A percentile compares a stretch with the other conserved stretches of the same genome.
Conservation (phyloP, 2,888 invertebrate species). For the Netelia virgata region DNA sequence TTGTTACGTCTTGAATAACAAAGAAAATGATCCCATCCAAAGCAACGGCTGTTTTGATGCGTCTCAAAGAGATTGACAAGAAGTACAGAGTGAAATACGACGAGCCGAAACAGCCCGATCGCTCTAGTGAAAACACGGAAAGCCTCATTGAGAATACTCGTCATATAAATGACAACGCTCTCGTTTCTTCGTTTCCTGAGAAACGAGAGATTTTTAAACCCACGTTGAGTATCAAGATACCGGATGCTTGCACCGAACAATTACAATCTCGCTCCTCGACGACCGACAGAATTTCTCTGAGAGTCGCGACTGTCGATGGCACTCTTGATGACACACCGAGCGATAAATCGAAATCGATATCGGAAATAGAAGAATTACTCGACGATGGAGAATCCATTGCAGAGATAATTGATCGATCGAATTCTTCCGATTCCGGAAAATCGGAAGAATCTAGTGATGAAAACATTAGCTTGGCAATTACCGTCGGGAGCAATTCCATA, state of each 20-base stretch:
- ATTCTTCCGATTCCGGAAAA: constrained; percentile 30
- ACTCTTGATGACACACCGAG: not conserved
- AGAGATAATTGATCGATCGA: constrained; percentile 50
- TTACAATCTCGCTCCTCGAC: constrained; percentile 56
- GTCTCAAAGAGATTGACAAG: constrained; percentile 79
- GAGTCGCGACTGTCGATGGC: constrained; percentile 7
- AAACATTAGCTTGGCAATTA: not conserved
- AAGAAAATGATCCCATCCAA: constrained; percentile 75
- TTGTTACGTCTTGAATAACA: not conserved
- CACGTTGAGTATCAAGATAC: constrained; percentile 72
- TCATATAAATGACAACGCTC: constrained; percentile 11
- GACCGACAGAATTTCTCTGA: constrained; percentile 40
- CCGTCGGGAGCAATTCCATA: constrained; percentile 12
- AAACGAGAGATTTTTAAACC: constrained; percentile 53
- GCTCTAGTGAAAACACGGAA: constrained; percentile 70
- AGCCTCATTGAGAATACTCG: constrained; percentile 63
- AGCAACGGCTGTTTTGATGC: constrained; percentile 76
- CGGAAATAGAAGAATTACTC: constrained; percentile 25
- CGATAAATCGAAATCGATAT: constrained; percentile 15
- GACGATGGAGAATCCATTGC: constrained; percentile 55
- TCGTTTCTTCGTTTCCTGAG: not conserved
- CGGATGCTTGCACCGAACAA: constrained; percentile 68
- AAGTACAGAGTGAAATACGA: constrained; percentile 77
- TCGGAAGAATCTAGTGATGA: constrained; percentile 2
- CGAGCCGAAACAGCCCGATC: constrained; percentile 54